Evolutionary conservation across 1,140 invertebrate genomes (phyloP).

Genomic region (Nephotettix cincticeps): DNA sequence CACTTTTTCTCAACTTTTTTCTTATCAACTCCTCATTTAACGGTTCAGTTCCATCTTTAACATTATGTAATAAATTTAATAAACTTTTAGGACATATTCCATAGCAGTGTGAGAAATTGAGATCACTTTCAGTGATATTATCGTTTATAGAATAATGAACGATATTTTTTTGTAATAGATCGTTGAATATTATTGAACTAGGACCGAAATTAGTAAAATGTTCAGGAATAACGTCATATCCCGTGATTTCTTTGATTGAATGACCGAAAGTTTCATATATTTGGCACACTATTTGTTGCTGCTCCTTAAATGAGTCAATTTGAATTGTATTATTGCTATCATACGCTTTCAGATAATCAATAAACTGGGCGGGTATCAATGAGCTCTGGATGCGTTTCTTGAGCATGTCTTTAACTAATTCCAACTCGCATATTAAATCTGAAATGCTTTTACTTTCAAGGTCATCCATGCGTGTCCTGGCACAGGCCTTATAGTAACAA

Average conservation of each 20-base stretch:
- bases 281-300: not conserved
- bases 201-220: not conserved
- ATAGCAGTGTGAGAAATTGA: not conserved
- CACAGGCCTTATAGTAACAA: not conserved
- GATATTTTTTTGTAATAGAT: not conserved
- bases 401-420: not conserved
- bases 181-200: not conserved
- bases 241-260: not conserved
- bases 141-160: not conserved
- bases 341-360: not conserved
- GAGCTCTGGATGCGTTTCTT: not conserved
- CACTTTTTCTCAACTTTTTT: not conserved
- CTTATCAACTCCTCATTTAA: not conserved
- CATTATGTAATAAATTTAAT: not conserved
- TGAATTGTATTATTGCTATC: not conserved
- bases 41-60: not conserved
- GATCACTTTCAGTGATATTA: not conserved
- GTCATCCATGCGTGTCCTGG: not conserved
- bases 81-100: not conserved
- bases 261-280: not conserved
- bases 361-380: not conserved
- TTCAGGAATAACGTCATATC: not conserved
- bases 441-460: not conserved
- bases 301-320: not conserved
- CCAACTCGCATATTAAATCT: not conserved